phyloP scores from a whole-genome alignment of 2,113 vertebrate species.

The Nibea coibor region DNA sequence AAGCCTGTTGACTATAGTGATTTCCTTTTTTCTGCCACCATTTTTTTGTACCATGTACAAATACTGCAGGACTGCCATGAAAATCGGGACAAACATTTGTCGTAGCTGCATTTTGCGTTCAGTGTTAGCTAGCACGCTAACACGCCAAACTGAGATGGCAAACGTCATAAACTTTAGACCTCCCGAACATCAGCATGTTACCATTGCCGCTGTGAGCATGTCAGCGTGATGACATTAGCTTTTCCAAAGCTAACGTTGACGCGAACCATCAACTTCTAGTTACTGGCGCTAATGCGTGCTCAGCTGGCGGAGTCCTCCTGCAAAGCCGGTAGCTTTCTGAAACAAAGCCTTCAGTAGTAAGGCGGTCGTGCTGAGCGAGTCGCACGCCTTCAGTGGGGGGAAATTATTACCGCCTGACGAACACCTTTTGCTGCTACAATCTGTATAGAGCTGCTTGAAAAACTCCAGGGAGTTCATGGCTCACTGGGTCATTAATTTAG shows the following conservation, averaged over 20 bases:
- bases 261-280: not conserved
- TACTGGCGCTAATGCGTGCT: not conserved
- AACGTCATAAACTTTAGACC: too few relatives aligned
- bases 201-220: not conserved
- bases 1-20: not conserved
- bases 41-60: not conserved
- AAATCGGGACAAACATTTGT: not conserved
- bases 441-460: slow-evolving; percentile 10
- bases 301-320: not conserved
- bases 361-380: not conserved
- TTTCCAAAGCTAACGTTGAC: not conserved
- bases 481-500: slow-evolving; percentile 37
- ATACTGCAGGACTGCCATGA: not conserved
- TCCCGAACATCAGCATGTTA: too few relatives aligned
- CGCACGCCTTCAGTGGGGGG: slow-evolving; percentile 2
- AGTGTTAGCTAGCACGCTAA: not conserved
- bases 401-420: slow-evolving; percentile 21
- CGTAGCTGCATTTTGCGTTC: not conserved
- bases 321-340: not conserved
- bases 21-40: too few relatives aligned
- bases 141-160: too few relatives aligned
- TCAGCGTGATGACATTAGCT: too few relatives aligned
- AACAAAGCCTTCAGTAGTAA: not conserved
- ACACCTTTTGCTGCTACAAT: slow-evolving; percentile 28
- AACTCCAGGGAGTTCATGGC: slow-evolving; percentile 45